Base-by-base conservation (phyloP, 1,140 invertebrate species). In the Piezodorus guildinii region DNA sequence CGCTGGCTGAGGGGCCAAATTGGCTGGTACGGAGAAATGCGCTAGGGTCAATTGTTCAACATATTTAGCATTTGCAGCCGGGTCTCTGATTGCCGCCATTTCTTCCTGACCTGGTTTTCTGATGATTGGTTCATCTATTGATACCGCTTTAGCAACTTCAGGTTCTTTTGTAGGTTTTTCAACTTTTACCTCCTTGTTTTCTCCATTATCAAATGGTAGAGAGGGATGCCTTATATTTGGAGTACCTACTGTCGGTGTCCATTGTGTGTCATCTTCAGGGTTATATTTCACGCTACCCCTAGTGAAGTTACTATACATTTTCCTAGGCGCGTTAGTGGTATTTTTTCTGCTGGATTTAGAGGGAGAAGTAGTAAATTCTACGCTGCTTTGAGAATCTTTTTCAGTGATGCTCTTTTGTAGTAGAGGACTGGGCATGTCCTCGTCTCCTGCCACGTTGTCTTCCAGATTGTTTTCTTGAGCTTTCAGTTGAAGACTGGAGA, bases 41-140 rank as follows among this genome's bases (percentile, higher is more conserved):
- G 68, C 65, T 6, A 68, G 51, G 0, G 70, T 71, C 9, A 71
- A 54, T 49, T 68, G 64, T 66, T 71, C 70, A 19, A 71, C 65
- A 56, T 68, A 66, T 65, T 68, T 68, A 21, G 64, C 63, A 23
- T 63, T 49, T 2, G 44, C 62, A 17, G 44, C n/a, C 14, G 52
- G 21, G 15, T 56, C 52, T 56, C 23, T 56, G 17, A 23, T 25
- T 8, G 4, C 15, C 4, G 15, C 23, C 5, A 6, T 19, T 25
- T 56, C 52, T 16, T 63, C 27, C 15, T 15, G 10, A n/a, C 25
- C 27, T 30, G 39, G 44, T 43, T 19, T 52, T 9, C 39, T 46
- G n/a, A 30, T 60, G 5, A 34, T 21, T 2, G 30, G 30, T 45
- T n/a, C 25, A 45, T 14, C 17, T 23, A 12, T 45, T 4, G 30